These are phyloP conservation scores for Megalops cyprinoides DNA, from an alignment of 2,797 vertebrate species.

Conservation along the genomic window DNA sequence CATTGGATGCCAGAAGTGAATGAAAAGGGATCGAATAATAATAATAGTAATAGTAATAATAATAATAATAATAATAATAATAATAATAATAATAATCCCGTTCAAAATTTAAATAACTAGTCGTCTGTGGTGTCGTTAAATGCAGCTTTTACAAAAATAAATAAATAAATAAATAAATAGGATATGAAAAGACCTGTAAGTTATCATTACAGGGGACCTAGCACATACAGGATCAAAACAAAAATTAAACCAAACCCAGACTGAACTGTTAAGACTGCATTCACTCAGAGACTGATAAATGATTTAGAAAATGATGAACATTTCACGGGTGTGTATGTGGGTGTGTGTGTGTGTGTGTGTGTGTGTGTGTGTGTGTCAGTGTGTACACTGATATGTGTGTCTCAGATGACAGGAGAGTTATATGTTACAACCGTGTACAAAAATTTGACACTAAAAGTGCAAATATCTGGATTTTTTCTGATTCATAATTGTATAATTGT, in stretches of 20 bases:
- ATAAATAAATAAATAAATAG: background rate
- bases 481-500: too few relatives aligned
- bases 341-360: background rate
- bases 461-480: too few relatives aligned
- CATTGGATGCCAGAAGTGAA: background rate
- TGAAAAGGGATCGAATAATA: background rate
- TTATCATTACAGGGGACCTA: too few relatives aligned
- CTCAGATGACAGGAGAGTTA: too few relatives aligned
- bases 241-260: too few relatives aligned
- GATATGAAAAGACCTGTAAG: too few relatives aligned
- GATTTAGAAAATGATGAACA: background rate
- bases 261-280: too few relatives aligned
- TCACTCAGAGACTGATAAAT: background rate
- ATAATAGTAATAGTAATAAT: background rate
- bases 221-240: too few relatives aligned
- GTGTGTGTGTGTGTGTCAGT: conserved; percentile 16
- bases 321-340: background rate
- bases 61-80: background rate
- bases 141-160: background rate
- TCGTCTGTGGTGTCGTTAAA: background rate
- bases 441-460: too few relatives aligned
- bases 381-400: background rate
- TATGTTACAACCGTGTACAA: background rate
- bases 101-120: background rate
- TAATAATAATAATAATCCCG: conserved; percentile 6